These are phyloP conservation scores for Harpagifer antarcticus DNA, from an alignment of 2,797 vertebrate genomes.

Conservation along the genomic window DNA sequence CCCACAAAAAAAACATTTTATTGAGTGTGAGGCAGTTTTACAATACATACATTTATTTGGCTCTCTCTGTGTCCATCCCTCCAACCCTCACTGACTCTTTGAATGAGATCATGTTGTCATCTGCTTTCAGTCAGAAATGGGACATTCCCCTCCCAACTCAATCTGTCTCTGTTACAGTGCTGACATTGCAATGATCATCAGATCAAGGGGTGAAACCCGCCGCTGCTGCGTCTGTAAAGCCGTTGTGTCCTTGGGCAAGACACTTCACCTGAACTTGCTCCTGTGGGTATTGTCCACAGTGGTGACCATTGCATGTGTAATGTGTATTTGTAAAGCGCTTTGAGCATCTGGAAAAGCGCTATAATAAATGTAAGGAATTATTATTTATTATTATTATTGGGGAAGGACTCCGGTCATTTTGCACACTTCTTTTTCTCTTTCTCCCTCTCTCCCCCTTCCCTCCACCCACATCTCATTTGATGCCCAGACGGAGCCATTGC, in stretches of 20 bases:
- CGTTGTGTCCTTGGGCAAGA: no score
- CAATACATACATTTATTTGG: slow-evolving; percentile 7
- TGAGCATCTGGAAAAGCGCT: no score
- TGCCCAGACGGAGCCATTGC: slow-evolving; percentile 71
- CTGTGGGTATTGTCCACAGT: no score
- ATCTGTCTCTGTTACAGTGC: slow-evolving; percentile 74
- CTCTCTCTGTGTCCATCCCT: slow-evolving; percentile 28
- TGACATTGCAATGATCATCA: no score
- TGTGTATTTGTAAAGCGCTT: no score
- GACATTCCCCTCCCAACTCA: slow-evolving; percentile 79
- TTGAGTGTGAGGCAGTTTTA: slow-evolving; percentile 3
- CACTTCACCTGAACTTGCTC: no score
- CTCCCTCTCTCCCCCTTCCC: slow-evolving; percentile 16
- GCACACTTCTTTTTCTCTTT: slow-evolving; percentile 30
- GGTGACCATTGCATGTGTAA: no score
- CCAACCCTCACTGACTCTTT: slow-evolving; percentile 48
- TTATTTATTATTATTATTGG: no score
- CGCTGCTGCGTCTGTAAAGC: no score
- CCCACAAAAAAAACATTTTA: neutral
- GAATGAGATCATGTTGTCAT: slow-evolving; percentile 71
- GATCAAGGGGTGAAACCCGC: no score
- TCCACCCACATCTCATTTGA: slow-evolving; percentile 66
- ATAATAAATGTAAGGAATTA: no score
- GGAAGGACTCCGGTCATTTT: slow-evolving; percentile 62
- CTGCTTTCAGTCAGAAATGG: slow-evolving; percentile 74